Percentiles rank a stretch among this genome's conserved stretches.
Evolutionary conservation across 2,888 invertebrate genomes (phyloP).

Genomic region (Hartigia nigra): DNA sequence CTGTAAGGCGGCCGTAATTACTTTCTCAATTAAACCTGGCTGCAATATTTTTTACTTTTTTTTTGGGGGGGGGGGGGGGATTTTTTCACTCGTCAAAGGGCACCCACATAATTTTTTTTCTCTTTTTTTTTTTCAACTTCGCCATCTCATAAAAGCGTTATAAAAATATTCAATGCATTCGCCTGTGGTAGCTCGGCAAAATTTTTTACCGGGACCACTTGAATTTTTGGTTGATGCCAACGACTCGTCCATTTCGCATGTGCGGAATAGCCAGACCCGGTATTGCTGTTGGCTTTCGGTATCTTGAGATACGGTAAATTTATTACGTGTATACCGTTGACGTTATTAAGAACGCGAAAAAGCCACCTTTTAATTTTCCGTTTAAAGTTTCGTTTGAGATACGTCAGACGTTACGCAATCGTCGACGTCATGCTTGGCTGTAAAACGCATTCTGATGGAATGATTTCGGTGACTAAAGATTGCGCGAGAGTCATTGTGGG

Average conservation of each 20-base stretch:
- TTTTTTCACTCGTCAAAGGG: background rate
- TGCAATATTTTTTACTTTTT: background rate
- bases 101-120: background rate
- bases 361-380: background rate
- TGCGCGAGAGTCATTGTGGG: background rate
- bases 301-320: background rate
- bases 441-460: background rate
- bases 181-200: background rate
- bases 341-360: no score
- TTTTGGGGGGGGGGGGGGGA: background rate
- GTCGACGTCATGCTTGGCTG: background rate
- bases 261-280: background rate
- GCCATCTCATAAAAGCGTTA: background rate
- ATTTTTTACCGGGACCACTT: background rate
- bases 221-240: background rate
- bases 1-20: background rate
- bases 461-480: background rate
- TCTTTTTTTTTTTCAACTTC: background rate
- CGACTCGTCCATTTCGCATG: background rate
- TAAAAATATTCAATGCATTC: background rate
- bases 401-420: background rate
- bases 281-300: background rate
- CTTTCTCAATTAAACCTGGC: slow-evolving; percentile 5
- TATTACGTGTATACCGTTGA: background rate
- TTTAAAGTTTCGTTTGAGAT: background rate